phyloP scores from a whole-genome alignment of 2,797 vertebrate species.

The Pangasius sanitwongsei region DNA sequence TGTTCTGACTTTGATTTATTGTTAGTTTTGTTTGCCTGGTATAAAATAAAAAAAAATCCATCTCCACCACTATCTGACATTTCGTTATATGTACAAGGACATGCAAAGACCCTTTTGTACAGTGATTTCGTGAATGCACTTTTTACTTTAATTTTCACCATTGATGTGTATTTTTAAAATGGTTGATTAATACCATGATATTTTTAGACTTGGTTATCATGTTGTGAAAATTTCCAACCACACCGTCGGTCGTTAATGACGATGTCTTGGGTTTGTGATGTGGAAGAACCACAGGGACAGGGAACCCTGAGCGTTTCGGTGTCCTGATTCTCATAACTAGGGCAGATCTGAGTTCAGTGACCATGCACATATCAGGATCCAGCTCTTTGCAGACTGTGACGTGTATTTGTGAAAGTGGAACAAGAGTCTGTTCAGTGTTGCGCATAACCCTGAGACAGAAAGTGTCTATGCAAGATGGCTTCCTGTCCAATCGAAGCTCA shows the following conservation, averaged over 20 bases:
- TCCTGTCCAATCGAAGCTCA: conserved; percentile 7
- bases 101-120: not conserved
- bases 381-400: conserved; percentile 15
- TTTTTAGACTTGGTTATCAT: not conserved
- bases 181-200: not conserved
- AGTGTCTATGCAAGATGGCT: conserved; percentile 2
- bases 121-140: not conserved
- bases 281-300: conserved; percentile 10
- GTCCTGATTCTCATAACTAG: conserved; percentile 46
- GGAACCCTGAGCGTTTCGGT: conserved; percentile 38
- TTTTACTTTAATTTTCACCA: not conserved
- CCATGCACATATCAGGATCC: conserved; percentile 33
- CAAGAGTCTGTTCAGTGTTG: conserved; percentile 20
- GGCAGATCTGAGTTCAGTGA: conserved; percentile 39
- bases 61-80: too few relatives aligned
- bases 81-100: too few relatives aligned
- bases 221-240: not conserved
- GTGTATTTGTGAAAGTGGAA: conserved; percentile 46
- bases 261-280: conserved; percentile 29
- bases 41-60: too few relatives aligned
- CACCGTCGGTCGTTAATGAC: too few relatives aligned
- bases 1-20: too few relatives aligned
- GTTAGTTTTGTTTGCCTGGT: too few relatives aligned
- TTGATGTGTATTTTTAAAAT: not conserved
- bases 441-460: not conserved